Conservation (phyloP, 2,797 vertebrate genomes). For the Tapirus indicus region DNA sequence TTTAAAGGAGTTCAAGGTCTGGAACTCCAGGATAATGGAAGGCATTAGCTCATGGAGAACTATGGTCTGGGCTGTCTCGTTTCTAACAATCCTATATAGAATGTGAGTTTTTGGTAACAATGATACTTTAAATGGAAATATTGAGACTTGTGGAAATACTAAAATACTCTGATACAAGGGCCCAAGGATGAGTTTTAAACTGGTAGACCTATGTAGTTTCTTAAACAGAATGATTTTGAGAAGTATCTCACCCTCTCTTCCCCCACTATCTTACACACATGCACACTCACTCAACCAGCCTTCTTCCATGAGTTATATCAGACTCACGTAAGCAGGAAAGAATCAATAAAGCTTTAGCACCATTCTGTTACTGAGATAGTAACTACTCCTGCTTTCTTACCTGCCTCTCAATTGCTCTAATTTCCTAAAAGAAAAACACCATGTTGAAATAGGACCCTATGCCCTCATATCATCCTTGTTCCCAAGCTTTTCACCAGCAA, state of each 20-base stretch:
- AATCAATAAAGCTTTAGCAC: neutral
- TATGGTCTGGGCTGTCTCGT: neutral
- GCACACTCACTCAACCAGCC: neutral
- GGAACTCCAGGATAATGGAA: neutral
- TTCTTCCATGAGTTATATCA: neutral
- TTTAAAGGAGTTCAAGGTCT: neutral
- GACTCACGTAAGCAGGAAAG: neutral
- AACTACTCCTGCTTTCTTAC: neutral
- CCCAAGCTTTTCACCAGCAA: neutral
- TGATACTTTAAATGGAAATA: neutral
- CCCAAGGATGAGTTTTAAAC: constrained; percentile 30
- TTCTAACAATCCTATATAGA: neutral
- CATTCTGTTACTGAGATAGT: neutral
- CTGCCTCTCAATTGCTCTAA: neutral
- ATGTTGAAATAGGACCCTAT: neutral
- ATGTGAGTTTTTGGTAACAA: neutral
- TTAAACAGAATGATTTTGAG: neutral
- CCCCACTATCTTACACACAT: neutral
- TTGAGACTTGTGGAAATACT: neutral
- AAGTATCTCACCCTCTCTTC: neutral
- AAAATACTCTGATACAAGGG: neutral
- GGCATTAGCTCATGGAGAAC: neutral
- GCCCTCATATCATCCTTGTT: neutral
- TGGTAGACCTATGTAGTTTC: neutral
- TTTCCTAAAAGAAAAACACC: neutral